These are phyloP conservation scores for Melangyna quadrimaculata DNA, from an alignment of 2,888 invertebrate species.

Conservation along the genomic window DNA sequence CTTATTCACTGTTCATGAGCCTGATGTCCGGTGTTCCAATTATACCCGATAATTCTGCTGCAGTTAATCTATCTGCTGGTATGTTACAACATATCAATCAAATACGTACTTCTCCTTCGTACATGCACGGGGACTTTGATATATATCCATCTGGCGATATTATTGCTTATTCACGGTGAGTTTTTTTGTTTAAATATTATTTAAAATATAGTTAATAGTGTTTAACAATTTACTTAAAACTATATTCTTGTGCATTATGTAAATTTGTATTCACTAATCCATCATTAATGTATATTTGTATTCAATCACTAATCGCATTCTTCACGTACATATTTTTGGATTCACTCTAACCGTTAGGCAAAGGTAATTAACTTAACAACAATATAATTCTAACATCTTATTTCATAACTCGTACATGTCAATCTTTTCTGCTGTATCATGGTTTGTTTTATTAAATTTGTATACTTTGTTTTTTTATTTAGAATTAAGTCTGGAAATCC, in stretches of 20 bases:
- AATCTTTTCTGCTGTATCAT: not conserved
- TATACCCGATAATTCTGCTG: slow-evolving; percentile 78
- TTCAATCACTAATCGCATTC: slow-evolving; percentile 33
- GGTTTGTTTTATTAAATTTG: not conserved
- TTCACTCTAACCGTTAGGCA: slow-evolving; percentile 72
- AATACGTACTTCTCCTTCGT: slow-evolving; percentile 83
- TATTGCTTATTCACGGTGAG: slow-evolving; percentile 87
- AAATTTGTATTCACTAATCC: not conserved
- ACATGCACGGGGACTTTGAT: slow-evolving; percentile 84
- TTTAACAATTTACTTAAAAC: not conserved
- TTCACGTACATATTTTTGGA: slow-evolving; percentile 47
- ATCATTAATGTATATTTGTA: slow-evolving; percentile 7
- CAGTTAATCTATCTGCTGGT: slow-evolving; percentile 70
- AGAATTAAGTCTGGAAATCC: slow-evolving; percentile 89
- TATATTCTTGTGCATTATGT: not conserved
- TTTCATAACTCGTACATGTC: not conserved
- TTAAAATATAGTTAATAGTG: not conserved
- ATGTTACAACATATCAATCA: slow-evolving; percentile 77
- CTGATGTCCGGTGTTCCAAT: slow-evolving; percentile 91
- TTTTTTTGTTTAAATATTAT: slow-evolving; percentile 3
- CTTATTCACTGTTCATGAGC: slow-evolving; percentile 86
- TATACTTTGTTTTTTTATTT: slow-evolving; percentile 16
- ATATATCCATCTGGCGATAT: slow-evolving; percentile 82
- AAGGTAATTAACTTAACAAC: slow-evolving; percentile 73
- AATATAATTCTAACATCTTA: slow-evolving; percentile 22